Base-by-base conservation (phyloP, 2,797 vertebrate species). In the Chromis chromis region DNA sequence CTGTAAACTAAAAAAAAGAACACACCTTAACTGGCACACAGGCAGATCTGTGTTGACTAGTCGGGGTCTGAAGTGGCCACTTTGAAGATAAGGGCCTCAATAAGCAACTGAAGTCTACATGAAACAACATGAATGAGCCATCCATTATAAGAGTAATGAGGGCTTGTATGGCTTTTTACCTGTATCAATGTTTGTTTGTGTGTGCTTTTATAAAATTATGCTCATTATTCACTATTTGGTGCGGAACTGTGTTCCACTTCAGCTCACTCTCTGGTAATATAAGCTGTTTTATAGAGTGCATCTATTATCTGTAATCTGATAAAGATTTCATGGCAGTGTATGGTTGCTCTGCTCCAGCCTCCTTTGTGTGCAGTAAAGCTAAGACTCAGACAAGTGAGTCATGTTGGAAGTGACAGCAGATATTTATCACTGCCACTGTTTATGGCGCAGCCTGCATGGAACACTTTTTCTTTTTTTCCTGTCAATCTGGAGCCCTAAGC, bases 361-460 rank as follows among this genome's bases (percentile, higher is more conserved):
- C 72, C 71, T 82, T 63, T 85, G 85, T 88, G 88, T 70, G 85
- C 84, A 84, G 83, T 83, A 83, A 89, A 83, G 80, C 86, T 73
- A 64, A 86, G 82, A 85, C 74, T 86, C 83, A 89, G 84, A 90
- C 90, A 88, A 91, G 91, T 92, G 91, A 93, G 91, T 91, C 90
- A 89, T 90, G 91, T 91, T 88, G 83, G 72, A 91, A 90, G 87
- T 92, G 92, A 92, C 93, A 92, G 91, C 84, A 91, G 88, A 92
- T 93, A 94, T 93, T 93, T 91, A 93, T 93, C 92, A 92, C 89
- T 91, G 90, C 90, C 91, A 88, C 85, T 87, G 87, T 91, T 93
- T 92, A 87, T 90, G 90, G 86, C 44, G 13, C 80, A 82, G 89
- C 61, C 76, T 80, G 77, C 76, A 74, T 81, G 85, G 25, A 76